Evolutionary conservation across 2,797 vertebrate genomes (phyloP), one percentile per base, ranked within the genome.

Genomic region (Eupleurogrammus muticus): DNA sequence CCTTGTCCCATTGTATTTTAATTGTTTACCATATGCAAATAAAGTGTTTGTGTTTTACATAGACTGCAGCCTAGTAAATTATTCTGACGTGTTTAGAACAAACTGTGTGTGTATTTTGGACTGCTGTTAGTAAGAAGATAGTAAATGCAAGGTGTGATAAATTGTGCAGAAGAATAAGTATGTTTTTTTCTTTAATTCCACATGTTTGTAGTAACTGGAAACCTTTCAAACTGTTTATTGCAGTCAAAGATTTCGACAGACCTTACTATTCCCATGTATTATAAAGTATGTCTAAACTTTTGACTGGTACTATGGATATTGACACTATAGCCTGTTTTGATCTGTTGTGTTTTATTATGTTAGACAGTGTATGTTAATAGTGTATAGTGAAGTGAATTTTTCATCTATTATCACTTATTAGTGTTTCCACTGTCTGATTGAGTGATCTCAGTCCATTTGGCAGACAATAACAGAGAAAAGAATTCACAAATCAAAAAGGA

Each of bases 401-500:
- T 47, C 7, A 11, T 21, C 6, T 19, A 4, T 10, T 9, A 10
- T 40, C 20, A 67, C 19, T 48, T 36, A 23, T 24, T 47, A 12
- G 9, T 46, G 1, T 35, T 14, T 47, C 20, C 3, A 13, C 17
- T 12, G 11, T 32, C n/a, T 46, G 11, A 34, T 34, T 44, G 1
- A 49, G 14, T 49, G 17, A 40, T 21, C 2, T 47, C 16, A 4
- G 5, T 48, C 42, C 28, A 2, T 70, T 48, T 20, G 4, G 1
- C 8, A 53, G n/a, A 28, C 3, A 28, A 28, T 28, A 28, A 28
- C 28, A 28, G 28, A 28, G 6, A 3, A 28, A 28, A 28, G 28
- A 28, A 28, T 28, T 28, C 6, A 28, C 28, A 28, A 28, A 28
- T 28, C 28, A 73, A 74, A 3, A 11, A 84, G 20, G 40, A 70